These are phyloP conservation scores for Tipula vernalis DNA, from an alignment of 2,888 invertebrate species.

Conservation along the genomic window DNA sequence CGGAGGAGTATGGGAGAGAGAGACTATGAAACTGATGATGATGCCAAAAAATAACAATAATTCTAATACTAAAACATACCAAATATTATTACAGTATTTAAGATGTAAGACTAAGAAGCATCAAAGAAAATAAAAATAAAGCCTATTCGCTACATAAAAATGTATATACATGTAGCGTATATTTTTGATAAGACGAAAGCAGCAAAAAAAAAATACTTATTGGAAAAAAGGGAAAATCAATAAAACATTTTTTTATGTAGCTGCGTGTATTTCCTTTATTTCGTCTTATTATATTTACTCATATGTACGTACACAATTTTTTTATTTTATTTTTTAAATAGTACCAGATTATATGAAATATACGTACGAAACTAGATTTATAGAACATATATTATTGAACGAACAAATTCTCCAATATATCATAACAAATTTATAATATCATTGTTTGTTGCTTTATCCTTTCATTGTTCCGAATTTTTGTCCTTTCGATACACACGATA, in stretches of 20 bases:
- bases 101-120: neutral
- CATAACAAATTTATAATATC: constrained; percentile 6
- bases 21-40: neutral
- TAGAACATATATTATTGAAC: constrained; percentile 11
- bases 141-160: neutral
- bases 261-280: neutral
- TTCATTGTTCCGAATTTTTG: neutral
- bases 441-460: neutral
- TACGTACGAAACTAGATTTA: constrained; percentile 9
- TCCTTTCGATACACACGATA: neutral
- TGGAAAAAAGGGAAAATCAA: constrained; percentile 8
- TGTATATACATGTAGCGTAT: neutral
- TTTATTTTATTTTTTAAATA: neutral
- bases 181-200: neutral
- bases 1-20: neutral
- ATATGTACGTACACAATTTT: neutral
- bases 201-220: neutral
- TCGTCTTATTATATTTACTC: neutral
- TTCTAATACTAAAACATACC: constrained; percentile 4
- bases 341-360: neutral
- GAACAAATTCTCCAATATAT: constrained; percentile 9
- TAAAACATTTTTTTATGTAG: neutral
- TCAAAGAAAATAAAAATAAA: constrained; percentile 4
- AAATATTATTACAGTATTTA: neutral
- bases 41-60: constrained; percentile 4